Evolutionary conservation across 1,140 invertebrate species (phyloP), one percentile per base, ranked within the genome.

Genomic region (Drosophila dunni): DNA sequence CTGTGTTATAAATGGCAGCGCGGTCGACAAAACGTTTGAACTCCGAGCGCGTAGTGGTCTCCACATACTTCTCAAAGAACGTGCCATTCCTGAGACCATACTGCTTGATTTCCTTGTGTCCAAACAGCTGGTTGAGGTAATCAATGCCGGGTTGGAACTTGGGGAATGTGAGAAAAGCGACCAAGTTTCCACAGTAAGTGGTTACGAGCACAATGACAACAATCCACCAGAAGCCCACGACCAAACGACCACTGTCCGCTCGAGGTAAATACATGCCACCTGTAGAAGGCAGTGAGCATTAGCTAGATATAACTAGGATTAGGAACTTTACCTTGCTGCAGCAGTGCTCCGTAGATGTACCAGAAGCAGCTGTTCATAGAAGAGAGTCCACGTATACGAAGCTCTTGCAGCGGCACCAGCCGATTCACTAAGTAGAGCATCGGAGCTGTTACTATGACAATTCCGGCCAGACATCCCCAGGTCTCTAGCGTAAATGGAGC

Each of bases 221-320:
- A 10, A 99, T 91, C 97, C 98, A 98, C 98, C 98, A 99, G 4
- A 97, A 95, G 0, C 96, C 97, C 0, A 98, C 95, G 1, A 98
- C 93, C 3, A 98, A 84, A n/a, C 97, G 94, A n/a, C 97, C 97
- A 76, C 97, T 98, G 81, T 97, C 96, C 0, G 96, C 96, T 42
- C 94, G 93, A 0, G 97, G 97, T 36, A 98, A 92, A 86, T 97
- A 95, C 94, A 96, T 96, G 15, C 97, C 97, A 76, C 97, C 97
- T 97, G 79, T 17, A 85, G 91, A 0, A 44, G 11, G 34, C 7
- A 9, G 7, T 45, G 1, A 0, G 45, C 4, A n/a, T 44, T 44
- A n/a, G 3, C 3, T 40, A 38, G 5, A 4, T 13, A 8, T 9
- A 7, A 36, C 5, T 61, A 2, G 1, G 3, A 29, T 38, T 1